Evolutionary conservation across 92 coral and sea anemone genomes (phyloP), one percentile per base, ranked within the genome.

Genomic region (Plumapathes pennacea): DNA sequence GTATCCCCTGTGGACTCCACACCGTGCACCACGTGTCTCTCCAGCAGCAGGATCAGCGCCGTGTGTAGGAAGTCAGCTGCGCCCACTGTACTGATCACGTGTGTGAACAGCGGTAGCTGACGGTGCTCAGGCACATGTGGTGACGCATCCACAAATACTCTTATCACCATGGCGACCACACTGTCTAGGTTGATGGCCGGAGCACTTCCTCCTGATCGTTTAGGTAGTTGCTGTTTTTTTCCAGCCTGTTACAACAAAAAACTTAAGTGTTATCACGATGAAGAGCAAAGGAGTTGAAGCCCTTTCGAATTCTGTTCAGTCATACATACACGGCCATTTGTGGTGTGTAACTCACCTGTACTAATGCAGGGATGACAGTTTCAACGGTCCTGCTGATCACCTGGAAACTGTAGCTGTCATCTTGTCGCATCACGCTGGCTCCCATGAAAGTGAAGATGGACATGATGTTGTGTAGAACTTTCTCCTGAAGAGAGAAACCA

Each of bases 401-500:
- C 63, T 84, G 96, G 61, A 92, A 92, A 63, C 98, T 92, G 74
- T 92, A 92, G 29, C 87, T 80, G 60, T 92, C 98, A 74, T 92
- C 98, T 49, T 92, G 96, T 9, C 98, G 62, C 31, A 92, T 52
- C 4, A 85, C 71, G 25, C 62, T 92, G 34, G 91, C 94, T 46
- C 98, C 98, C 98, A 92, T 92, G 71, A 92, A 92, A 0, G 98
- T 92, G 57, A 92, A 92, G 26, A 92, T 89, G 4, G 98, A 88
- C 98, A 92, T 92, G 42, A 92, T 81, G 41, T 92, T 92, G 62
- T 92, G 98, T 5, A 92, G 78, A n/a, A 89, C 98, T 27, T 92
- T 92, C 59, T 92, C 98, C 98, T 92, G 57, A 14, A 63, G 33
- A 24, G 57, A 57, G 13, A 43, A 59, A 36, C 27, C 7, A 5